phyloP scores from a whole-genome alignment of 2,113 vertebrate species.

The Plecotus auritus region DNA sequence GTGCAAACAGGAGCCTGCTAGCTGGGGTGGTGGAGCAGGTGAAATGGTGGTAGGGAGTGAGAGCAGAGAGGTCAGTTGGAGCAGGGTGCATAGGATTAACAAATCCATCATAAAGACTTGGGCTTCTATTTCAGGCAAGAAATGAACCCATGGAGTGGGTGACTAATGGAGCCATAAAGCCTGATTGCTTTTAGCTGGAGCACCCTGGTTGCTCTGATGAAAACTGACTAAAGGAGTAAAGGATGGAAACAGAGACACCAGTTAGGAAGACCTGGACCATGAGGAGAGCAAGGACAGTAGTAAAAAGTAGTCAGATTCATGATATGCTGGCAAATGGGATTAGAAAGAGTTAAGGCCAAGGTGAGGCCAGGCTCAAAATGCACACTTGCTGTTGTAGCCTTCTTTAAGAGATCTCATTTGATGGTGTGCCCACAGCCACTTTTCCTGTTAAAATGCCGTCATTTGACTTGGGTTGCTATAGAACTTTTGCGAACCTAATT shows the following conservation, averaged over 20 bases:
- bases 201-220: too few species aligned
- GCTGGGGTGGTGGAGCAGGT: accelerated
- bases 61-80: neutral
- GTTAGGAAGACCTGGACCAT: too few species aligned
- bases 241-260: neutral
- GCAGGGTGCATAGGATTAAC: accelerated
- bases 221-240: accelerated
- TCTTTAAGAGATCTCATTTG: neutral
- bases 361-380: neutral
- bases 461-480: neutral
- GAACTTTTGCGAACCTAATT: neutral
- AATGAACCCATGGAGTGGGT: accelerated
- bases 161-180: accelerated
- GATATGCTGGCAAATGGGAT: neutral
- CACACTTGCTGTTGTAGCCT: neutral
- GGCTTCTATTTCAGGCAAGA: neutral
- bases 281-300: neutral
- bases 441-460: neutral
- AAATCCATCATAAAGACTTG: neutral
- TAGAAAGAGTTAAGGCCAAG: neutral
- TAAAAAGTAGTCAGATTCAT: neutral
- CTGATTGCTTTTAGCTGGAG: neutral
- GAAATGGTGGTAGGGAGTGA: accelerated
- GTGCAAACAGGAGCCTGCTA: neutral
- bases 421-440: neutral